These are phyloP conservation scores for Pangasianodon gigas DNA, from an alignment of 2,113 vertebrate species.

Conservation along the genomic window DNA sequence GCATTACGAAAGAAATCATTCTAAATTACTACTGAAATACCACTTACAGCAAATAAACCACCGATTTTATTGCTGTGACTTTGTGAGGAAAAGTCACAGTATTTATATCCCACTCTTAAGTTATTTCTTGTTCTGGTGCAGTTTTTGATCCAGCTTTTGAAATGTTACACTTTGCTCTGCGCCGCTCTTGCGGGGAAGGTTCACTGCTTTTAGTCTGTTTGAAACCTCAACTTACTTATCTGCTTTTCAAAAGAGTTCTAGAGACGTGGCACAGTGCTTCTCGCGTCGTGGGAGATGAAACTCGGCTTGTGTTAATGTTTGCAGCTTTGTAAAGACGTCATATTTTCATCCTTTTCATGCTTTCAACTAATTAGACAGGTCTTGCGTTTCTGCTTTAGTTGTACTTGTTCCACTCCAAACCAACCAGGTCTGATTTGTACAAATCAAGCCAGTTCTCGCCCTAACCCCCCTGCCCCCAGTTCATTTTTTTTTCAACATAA, in stretches of 20 bases:
- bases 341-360: neutral
- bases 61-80: neutral
- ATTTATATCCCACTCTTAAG: neutral
- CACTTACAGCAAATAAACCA: neutral
- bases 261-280: neutral
- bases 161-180: neutral
- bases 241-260: conserved; percentile 2
- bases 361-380: neutral
- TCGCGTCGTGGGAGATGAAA: neutral
- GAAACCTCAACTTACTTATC: neutral
- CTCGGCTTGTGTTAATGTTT: neutral
- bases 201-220: conserved; percentile 5
- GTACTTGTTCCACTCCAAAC: neutral
- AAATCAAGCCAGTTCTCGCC: conserved; percentile 4
- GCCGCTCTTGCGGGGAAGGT: neutral
- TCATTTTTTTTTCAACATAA: neutral
- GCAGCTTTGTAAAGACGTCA: neutral
- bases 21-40: neutral
- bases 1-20: neutral
- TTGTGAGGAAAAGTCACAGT: neutral
- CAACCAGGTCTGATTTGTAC: neutral
- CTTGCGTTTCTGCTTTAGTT: neutral
- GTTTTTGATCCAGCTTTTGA: conserved; percentile 1
- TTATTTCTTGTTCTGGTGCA: neutral
- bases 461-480: neutral